Evolutionary conservation across 2,888 invertebrate genomes (phyloP).

Genomic region (Elegia similella): DNA sequence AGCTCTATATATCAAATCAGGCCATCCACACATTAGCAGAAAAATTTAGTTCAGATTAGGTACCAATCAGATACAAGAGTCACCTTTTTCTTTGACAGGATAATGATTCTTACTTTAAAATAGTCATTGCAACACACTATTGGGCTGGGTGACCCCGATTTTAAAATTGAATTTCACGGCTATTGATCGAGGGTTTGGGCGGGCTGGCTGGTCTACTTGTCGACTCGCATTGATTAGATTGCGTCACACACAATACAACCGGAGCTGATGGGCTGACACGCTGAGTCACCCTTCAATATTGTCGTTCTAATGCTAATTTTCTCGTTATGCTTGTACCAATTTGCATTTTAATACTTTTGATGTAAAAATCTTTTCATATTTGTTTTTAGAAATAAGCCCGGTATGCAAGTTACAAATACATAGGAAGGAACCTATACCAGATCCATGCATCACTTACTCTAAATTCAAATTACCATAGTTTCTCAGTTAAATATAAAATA

Average conservation of each 20-base stretch:
- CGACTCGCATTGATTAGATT: slow-evolving; percentile 48
- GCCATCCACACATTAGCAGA: too few relatives aligned
- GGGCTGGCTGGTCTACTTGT: slow-evolving; percentile 66
- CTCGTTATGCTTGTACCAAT: slow-evolving; percentile 75
- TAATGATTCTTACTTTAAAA: not conserved
- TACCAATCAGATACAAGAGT: not conserved
- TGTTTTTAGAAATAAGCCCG: not conserved
- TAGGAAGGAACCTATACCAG: too few relatives aligned
- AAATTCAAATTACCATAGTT: too few relatives aligned
- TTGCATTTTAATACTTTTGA: slow-evolving; percentile 74
- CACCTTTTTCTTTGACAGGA: not conserved
- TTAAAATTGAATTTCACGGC: slow-evolving; percentile 72
- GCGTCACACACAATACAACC: slow-evolving; percentile 59
- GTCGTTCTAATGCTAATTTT: slow-evolving; percentile 78
- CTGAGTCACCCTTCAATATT: slow-evolving; percentile 76
- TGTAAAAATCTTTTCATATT: slow-evolving; percentile 41
- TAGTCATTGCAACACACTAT: slow-evolving; percentile 21
- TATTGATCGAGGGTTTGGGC: slow-evolving; percentile 73
- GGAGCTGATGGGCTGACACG: slow-evolving; percentile 66
- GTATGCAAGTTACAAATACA: not conserved
- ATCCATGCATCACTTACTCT: too few relatives aligned
- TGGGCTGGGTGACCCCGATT: slow-evolving; percentile 49
- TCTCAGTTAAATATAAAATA: too few relatives aligned
- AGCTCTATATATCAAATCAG: too few relatives aligned
- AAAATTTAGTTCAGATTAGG: not conserved